Conservation (phyloP, 2,888 invertebrate genomes). For the Hyles lineata region DNA sequence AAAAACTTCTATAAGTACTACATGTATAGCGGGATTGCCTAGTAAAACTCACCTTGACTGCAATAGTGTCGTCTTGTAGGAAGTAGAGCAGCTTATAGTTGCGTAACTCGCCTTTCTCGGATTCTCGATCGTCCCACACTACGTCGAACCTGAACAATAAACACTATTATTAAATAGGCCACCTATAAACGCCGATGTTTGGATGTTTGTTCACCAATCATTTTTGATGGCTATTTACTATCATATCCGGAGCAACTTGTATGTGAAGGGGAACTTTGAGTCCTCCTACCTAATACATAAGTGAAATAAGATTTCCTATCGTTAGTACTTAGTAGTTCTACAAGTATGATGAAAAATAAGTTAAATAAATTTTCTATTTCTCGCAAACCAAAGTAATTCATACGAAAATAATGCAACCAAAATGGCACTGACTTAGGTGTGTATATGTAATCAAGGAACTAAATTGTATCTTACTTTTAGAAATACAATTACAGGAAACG, state of each 20-base stretch:
- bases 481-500: no score
- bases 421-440: no score
- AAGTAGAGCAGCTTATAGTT: constrained; percentile 91
- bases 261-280: neutral
- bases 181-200: neutral
- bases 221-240: neutral
- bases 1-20: neutral
- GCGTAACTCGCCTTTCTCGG: constrained; percentile 83
- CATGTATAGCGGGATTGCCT: neutral
- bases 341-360: no score
- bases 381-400: no score
- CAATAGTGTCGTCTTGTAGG: constrained; percentile 92
- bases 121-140: constrained; percentile 87
- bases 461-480: no score
- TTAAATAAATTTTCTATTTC: no score
- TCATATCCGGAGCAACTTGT: neutral
- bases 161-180: constrained; percentile 26
- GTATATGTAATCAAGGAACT: no score
- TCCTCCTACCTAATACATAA: neutral
- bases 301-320: no score
- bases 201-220: neutral
- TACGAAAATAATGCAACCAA: no score
- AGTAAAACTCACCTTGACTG: constrained; percentile 80
- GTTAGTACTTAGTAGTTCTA: no score
- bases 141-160: constrained; percentile 85